Evolutionary conservation across 2,113 vertebrate genomes (phyloP).

Genomic region (Oryzias curvinotus): DNA sequence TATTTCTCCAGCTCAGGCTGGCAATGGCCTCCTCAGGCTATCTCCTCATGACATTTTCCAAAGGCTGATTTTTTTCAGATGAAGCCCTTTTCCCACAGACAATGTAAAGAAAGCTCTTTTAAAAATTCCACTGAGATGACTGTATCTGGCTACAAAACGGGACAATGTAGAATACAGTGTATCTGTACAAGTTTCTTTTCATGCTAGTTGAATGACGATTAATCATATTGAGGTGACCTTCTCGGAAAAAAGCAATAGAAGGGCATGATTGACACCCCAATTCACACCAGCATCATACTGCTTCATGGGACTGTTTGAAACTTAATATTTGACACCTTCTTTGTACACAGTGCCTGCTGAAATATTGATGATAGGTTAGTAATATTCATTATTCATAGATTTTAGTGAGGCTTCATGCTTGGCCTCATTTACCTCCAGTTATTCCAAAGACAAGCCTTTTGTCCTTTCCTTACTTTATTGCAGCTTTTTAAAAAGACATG

Average conservation of each 20-base stretch:
- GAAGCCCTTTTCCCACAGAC: constrained; percentile 18
- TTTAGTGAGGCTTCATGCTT: constrained; percentile 61
- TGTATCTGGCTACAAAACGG: background rate
- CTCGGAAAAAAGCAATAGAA: background rate
- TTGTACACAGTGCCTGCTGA: constrained; percentile 70
- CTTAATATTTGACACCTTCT: constrained; percentile 70
- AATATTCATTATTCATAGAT: constrained; percentile 79
- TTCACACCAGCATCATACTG: constrained; percentile 57
- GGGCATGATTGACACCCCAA: constrained; percentile 60
- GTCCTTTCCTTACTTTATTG: constrained; percentile 32
- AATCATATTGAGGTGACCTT: constrained; percentile 4
- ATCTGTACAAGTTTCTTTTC: constrained; percentile 3
- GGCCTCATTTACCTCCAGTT: constrained; percentile 44
- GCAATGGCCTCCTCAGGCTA: constrained; percentile 4
- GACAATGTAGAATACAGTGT: background rate
- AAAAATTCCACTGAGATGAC: background rate
- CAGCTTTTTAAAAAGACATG: background rate
- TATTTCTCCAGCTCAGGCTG: constrained; percentile 3
- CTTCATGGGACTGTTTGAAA: constrained; percentile 65
- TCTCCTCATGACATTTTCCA: constrained; percentile 44
- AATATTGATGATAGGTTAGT: constrained; percentile 79
- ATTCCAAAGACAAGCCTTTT: constrained; percentile 54
- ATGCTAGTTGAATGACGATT: background rate
- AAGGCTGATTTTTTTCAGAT: constrained; percentile 30
- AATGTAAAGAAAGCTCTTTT: constrained; percentile 6